phyloP scores from a whole-genome alignment of 2,797 vertebrate genomes.

The Parotocinclus haroldoi region DNA sequence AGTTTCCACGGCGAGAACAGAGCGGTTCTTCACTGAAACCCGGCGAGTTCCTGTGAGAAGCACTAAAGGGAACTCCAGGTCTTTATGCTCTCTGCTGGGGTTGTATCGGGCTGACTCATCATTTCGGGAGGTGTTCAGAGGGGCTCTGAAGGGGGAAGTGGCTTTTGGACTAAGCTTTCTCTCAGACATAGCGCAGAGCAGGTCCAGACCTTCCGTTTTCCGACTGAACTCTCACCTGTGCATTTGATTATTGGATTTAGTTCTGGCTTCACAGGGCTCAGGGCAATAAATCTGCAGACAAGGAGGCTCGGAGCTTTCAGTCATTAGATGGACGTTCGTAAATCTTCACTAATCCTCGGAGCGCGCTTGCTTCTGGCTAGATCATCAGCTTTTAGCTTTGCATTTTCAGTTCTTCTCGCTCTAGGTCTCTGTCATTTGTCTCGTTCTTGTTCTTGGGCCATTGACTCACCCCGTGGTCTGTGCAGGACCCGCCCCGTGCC shows the following conservation, averaged over 20 bases:
- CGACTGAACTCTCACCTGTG: conserved; percentile 19
- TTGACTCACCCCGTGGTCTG: too few relatives aligned
- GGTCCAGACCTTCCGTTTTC: conserved; percentile 49
- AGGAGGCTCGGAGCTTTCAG: background rate
- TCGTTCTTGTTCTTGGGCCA: too few relatives aligned
- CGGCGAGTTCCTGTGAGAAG: conserved; percentile 14
- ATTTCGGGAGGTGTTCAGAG: conserved; percentile 54
- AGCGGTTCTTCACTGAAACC: background rate
- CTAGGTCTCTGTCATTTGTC: too few relatives aligned
- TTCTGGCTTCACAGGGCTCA: conserved; percentile 7
- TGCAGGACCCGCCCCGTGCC: too few relatives aligned
- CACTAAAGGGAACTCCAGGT: conserved; percentile 10
- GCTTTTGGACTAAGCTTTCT: conserved; percentile 49
- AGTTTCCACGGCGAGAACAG: too few relatives aligned
- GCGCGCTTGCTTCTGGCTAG: too few relatives aligned
- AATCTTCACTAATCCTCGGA: too few relatives aligned
- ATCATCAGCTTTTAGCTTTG: too few relatives aligned
- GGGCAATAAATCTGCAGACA: conserved; percentile 18
- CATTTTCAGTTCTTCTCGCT: too few relatives aligned
- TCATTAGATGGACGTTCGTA: too few relatives aligned
- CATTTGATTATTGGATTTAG: conserved; percentile 15
- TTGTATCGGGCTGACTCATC: conserved; percentile 57
- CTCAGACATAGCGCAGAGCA: conserved; percentile 30
- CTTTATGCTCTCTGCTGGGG: conserved; percentile 23
- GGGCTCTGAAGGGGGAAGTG: conserved; percentile 66